Conservation (phyloP, 2,113 vertebrate genomes). For the Falco punctatus region DNA sequence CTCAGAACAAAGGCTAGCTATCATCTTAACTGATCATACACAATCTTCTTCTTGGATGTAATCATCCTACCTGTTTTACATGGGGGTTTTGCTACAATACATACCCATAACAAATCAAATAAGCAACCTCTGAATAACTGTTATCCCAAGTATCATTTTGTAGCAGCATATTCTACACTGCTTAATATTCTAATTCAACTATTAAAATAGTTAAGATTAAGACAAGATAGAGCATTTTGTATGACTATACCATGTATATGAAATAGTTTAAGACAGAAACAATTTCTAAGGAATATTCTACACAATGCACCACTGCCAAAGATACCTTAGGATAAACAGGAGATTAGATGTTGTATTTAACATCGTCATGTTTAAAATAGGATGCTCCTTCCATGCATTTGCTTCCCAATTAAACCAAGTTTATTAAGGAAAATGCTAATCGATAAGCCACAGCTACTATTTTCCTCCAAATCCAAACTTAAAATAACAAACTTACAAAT, state of each 20-base stretch:
- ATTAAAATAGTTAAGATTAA: not conserved
- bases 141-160: not conserved
- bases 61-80: not conserved
- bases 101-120: not conserved
- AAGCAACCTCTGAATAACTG: not conserved
- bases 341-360: not conserved
- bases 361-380: not conserved
- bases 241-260: not conserved
- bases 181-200: not conserved
- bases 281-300: not conserved
- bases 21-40: not conserved
- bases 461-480: not conserved
- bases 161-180: not conserved
- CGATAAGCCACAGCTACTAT: not conserved
- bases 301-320: not conserved
- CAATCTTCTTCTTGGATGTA: not conserved
- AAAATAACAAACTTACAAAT: not conserved
- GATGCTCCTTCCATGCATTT: not conserved
- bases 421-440: not conserved
- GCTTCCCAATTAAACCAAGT: not conserved
- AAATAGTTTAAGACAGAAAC: not conserved
- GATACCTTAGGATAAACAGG: no score
- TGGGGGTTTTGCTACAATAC: not conserved
- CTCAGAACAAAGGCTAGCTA: not conserved
- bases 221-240: not conserved